These are phyloP conservation scores for Aramus guarauna DNA, from an alignment of 2,113 vertebrate genomes.

Conservation along the genomic window DNA sequence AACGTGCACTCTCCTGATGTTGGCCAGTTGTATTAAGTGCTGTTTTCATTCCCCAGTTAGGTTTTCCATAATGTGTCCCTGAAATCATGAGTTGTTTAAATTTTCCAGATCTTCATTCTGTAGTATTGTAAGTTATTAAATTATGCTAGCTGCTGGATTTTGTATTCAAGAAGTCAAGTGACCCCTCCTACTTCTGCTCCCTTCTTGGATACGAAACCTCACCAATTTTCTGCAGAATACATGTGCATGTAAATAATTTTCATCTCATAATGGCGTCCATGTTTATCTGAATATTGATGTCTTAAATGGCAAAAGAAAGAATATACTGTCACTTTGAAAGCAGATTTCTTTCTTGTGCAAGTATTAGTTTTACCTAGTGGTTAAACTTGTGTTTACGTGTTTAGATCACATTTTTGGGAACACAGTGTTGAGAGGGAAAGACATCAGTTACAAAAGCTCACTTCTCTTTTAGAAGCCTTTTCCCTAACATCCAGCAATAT, in stretches of 20 bases:
- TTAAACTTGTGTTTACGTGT: neutral
- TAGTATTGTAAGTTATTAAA: constrained; percentile 42
- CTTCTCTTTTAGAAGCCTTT: neutral
- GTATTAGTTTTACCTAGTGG: neutral
- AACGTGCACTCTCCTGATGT: neutral
- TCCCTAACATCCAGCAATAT: neutral
- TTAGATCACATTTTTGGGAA: neutral
- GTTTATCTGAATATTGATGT: neutral
- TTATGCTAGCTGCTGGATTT: constrained; percentile 17
- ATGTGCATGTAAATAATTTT: neutral
- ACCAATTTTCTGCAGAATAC: neutral
- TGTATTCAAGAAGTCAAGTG: neutral
- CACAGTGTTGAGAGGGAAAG: neutral
- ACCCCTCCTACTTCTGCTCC: constrained; percentile 24
- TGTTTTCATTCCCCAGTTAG: constrained; percentile 30
- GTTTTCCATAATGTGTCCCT: constrained; percentile 11
- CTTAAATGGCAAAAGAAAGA: neutral
- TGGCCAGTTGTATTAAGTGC: neutral
- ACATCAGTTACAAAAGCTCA: neutral
- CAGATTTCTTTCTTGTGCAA: neutral
- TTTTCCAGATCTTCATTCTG: constrained; percentile 12
- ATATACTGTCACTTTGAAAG: neutral
- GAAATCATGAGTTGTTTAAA: neutral
- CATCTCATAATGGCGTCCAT: neutral
- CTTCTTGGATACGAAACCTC: constrained; percentile 32